Conservation (phyloP, 2,888 invertebrate genomes). For the Metacarcinus magister region DNA sequence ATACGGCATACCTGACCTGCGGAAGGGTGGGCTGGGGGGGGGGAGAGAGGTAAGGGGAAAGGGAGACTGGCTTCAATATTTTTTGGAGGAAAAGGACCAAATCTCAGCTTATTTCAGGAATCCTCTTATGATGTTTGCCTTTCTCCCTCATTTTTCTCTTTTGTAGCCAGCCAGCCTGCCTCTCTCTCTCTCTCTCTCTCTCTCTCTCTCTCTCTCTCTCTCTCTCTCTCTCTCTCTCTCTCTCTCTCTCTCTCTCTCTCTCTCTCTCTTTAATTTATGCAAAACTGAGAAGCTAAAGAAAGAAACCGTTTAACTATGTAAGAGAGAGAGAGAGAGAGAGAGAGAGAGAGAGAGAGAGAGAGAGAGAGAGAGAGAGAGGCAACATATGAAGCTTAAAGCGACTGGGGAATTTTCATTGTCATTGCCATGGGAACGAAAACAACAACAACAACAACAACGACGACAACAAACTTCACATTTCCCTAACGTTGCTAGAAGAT, state of each 20-base stretch:
- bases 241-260: conserved; percentile 11
- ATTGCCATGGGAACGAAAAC: neutral
- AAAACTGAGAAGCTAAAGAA: neutral
- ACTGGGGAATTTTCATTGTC: neutral
- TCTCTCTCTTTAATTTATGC: neutral
- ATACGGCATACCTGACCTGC: neutral
- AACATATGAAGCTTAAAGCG: neutral
- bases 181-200: neutral
- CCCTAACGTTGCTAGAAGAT: neutral
- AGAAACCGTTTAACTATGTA: neutral
- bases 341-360: conserved; percentile 33
- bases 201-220: conserved; percentile 26
- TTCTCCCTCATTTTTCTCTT: neutral
- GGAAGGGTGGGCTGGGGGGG: neutral
- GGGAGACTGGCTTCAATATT: neutral
- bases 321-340: conserved; percentile 34
- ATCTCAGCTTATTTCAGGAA: conserved; percentile 22
- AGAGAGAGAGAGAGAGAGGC: conserved; percentile 34
- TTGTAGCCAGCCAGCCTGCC: neutral
- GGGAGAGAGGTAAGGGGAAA: neutral
- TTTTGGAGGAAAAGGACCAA: neutral
- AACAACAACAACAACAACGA: neutral
- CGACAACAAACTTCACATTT: neutral
- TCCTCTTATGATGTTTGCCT: neutral
- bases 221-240: conserved; percentile 26